These are phyloP conservation scores for Sphecodes monilicornis DNA, from an alignment of 2,888 invertebrate species.

Conservation along the genomic window DNA sequence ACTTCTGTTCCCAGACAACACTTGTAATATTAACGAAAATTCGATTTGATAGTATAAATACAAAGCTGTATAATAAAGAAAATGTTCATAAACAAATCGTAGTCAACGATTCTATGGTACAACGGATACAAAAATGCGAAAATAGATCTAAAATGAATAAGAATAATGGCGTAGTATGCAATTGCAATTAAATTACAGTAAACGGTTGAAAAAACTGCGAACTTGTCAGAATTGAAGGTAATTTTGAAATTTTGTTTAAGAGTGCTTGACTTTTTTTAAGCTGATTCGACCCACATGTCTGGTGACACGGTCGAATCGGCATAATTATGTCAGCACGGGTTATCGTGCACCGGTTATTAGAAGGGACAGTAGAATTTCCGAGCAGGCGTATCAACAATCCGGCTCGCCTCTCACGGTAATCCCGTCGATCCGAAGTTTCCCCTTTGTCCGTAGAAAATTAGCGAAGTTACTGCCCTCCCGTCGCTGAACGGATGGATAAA, in stretches of 20 bases:
- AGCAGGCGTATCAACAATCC: slow-evolving; percentile 1
- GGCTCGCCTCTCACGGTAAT: slow-evolving; percentile 34
- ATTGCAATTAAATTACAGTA: too few species aligned
- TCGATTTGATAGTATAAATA: too few species aligned
- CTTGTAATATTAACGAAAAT: too few species aligned
- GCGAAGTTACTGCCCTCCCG: slow-evolving; percentile 39
- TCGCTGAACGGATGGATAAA: not conserved
- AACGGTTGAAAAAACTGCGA: too few species aligned
- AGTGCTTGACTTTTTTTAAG: not conserved
- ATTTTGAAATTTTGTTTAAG: not conserved
- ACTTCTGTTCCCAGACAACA: too few species aligned
- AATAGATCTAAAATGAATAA: too few species aligned
- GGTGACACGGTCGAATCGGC: not conserved
- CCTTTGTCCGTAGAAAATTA: slow-evolving; percentile 60
- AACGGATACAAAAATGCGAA: too few species aligned
- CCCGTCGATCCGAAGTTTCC: slow-evolving; percentile 44
- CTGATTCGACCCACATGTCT: not conserved
- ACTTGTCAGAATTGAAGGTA: too few species aligned
- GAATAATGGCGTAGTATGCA: too few species aligned
- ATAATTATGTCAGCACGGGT: not conserved
- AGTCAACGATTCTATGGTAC: too few species aligned
- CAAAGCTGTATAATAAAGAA: too few species aligned
- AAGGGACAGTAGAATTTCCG: not conserved
- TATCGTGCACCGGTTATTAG: not conserved
- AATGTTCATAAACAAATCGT: too few species aligned